Conservation (phyloP, 2,113 vertebrate genomes). For the Ranitomeya variabilis region DNA sequence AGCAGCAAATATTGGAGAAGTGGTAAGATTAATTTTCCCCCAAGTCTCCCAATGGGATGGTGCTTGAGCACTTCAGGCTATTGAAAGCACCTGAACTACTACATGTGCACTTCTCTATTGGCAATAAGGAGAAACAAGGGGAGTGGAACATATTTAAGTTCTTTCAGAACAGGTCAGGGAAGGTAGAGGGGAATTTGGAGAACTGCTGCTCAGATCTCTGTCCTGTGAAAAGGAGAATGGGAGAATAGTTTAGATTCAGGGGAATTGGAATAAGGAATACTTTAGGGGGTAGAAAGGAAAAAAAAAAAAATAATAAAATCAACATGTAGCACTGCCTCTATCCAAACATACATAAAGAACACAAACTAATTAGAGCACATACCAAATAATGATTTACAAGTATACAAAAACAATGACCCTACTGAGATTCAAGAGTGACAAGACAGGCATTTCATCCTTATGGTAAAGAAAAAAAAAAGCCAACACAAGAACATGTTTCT, state of each 20-base stretch:
- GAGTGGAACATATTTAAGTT: constrained; percentile 60
- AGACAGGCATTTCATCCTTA: no score
- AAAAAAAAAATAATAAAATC: background rate
- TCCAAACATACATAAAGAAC: background rate
- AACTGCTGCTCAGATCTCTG: constrained; percentile 73
- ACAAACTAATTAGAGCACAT: background rate
- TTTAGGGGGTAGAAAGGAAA: background rate
- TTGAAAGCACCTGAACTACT: background rate
- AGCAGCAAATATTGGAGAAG: background rate
- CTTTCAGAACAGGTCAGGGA: constrained; percentile 66
- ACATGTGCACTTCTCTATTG: constrained; percentile 64
- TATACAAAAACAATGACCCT: background rate
- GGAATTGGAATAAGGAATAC: constrained; percentile 60
- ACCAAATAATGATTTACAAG: background rate
- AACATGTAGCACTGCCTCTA: background rate
- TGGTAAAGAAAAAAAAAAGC: no score
- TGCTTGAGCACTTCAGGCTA: no score
- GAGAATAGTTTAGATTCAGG: constrained; percentile 74
- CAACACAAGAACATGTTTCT: no score
- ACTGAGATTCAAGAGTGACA: background rate
- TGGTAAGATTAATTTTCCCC: background rate
- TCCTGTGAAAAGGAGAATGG: constrained; percentile 78
- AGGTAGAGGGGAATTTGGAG: constrained; percentile 62
- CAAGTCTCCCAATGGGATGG: background rate
- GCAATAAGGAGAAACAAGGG: constrained; percentile 63